These are phyloP conservation scores for Glossophaga mutica DNA, from an alignment of 2,797 vertebrate species.

Conservation along the genomic window DNA sequence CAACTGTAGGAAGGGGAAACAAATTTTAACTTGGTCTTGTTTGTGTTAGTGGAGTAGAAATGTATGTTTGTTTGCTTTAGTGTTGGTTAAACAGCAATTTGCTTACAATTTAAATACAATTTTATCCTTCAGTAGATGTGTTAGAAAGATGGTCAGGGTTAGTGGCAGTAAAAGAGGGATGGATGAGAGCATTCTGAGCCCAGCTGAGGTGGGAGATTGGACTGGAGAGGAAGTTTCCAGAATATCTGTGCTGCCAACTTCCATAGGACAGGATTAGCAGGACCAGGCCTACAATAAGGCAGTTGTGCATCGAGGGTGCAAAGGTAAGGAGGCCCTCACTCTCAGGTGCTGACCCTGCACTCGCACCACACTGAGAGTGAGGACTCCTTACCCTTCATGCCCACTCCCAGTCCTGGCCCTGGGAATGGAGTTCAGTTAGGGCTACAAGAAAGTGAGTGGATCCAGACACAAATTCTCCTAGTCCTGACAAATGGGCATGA, in stretches of 20 bases:
- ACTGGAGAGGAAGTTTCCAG: background rate
- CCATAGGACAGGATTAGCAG: background rate
- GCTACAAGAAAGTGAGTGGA: background rate
- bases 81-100: background rate
- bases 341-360: too few species aligned
- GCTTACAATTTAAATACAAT: background rate
- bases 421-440: background rate
- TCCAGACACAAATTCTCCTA: background rate
- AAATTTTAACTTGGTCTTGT: background rate
- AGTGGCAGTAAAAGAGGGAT: too few species aligned
- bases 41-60: background rate
- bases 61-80: background rate
- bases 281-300: background rate
- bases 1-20: background rate
- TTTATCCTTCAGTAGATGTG: background rate
- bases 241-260: background rate
- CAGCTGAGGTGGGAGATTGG: background rate
- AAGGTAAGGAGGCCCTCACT: background rate
- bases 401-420: background rate
- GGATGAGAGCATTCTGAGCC: background rate
- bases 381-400: background rate
- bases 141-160: background rate
- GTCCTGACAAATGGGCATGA: background rate
- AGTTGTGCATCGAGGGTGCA: background rate
- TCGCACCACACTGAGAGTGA: background rate